phyloP scores from a whole-genome alignment of 2,888 invertebrate species.

The Polylopha cassiicola region DNA sequence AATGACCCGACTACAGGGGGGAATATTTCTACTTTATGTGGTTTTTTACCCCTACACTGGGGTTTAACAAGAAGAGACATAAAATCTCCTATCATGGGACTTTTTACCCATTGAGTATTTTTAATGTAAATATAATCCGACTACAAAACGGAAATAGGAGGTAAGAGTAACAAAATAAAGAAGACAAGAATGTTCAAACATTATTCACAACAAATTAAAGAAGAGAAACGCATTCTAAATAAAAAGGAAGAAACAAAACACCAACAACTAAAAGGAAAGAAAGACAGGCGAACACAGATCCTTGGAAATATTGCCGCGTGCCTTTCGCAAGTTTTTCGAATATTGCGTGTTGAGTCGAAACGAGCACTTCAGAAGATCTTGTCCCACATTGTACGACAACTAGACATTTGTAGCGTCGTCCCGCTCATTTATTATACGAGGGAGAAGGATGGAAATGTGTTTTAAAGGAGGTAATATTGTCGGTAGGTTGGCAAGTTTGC shows the following conservation, averaged over 20 bases:
- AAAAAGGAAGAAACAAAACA: too few relatives aligned
- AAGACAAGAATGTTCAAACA: too few relatives aligned
- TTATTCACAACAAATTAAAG: too few relatives aligned
- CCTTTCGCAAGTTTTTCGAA: conserved; percentile 23
- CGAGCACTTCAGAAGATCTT: conserved; percentile 8
- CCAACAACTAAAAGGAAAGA: conserved; percentile 2
- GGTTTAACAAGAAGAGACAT: conserved; percentile 1
- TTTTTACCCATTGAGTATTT: too few relatives aligned
- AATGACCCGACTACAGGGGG: conserved; percentile 17
- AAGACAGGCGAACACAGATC: conserved; percentile 4
- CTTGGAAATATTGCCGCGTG: conserved; percentile 24
- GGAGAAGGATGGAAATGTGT: conserved; percentile 6
- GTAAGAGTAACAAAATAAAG: too few relatives aligned
- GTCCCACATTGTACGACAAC: not conserved
- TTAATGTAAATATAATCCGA: too few relatives aligned
- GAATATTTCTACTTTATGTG: conserved; percentile 11
- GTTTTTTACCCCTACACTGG: not conserved
- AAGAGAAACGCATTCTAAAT: too few relatives aligned
- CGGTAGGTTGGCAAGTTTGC: conserved; percentile 26
- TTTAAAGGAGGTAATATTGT: not conserved
- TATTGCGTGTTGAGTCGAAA: conserved; percentile 23
- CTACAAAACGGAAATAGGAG: too few relatives aligned
- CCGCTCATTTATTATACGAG: not conserved
- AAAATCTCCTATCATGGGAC: too few relatives aligned
- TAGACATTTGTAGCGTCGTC: conserved; percentile 1